Evolutionary conservation across 92 coral and sea anemone genomes (phyloP), one percentile per base, ranked within the genome.

Genomic region (Parazoanthus darwini): DNA sequence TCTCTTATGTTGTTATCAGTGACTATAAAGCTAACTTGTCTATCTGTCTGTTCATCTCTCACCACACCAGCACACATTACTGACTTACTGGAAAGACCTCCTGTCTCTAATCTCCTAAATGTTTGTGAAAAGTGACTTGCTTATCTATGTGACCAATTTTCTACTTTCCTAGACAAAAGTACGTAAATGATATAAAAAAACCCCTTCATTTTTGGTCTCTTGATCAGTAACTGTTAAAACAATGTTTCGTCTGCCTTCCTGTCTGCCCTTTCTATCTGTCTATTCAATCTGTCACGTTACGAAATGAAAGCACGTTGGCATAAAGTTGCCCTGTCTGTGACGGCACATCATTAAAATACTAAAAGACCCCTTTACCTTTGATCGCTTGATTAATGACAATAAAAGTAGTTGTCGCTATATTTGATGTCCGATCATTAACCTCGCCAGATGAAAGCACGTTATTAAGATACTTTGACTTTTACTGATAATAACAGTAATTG

Each of bases 381-480:
- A 94, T 95, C 87, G 94, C 98, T 74, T 95, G 95, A 90, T 94
- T 96, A 43, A 96, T 95, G 79, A 95, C 94, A 65, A 94, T 94
- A 48, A 94, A 95, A 22, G 96, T 91, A 86, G 92, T 95, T 46
- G 51, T 46, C 51, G 3, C 7, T 8, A 6, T 46, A 8, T 8
- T 8, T 51, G 18, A 36, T 7, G n/a, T n/a, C n/a, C n/a, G n/a
- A n/a, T n/a, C n/a, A n/a, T n/a, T n/a, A n/a, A n/a, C n/a, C n/a
- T n/a, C n/a, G n/a, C n/a, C n/a, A n/a, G n/a, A n/a, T n/a, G n/a
- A n/a, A n/a, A n/a, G n/a, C n/a, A n/a, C n/a, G n/a, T n/a, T n/a
- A n/a, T n/a, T n/a, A n/a, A n/a, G n/a, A n/a, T n/a, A n/a, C n/a
- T n/a, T n/a, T n/a, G n/a, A n/a, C n/a, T n/a, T n/a, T n/a, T n/a